phyloP scores from a whole-genome alignment of 2,113 vertebrate genomes.

The Tetrao urogallus region DNA sequence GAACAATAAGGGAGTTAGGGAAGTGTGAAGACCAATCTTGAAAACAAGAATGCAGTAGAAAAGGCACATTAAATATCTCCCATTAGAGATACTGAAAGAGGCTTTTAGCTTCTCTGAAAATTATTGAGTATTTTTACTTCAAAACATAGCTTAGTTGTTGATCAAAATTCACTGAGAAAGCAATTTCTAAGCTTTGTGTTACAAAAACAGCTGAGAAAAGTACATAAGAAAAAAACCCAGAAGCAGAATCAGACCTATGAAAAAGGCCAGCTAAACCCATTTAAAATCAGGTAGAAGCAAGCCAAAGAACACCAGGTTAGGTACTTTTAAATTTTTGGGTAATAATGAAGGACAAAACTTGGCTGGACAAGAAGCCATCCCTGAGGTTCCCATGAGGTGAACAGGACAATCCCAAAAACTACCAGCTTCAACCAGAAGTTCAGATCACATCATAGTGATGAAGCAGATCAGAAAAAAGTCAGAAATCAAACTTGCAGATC shows the following conservation, averaged over 20 bases:
- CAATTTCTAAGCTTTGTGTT: background rate
- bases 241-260: background rate
- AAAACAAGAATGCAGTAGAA: background rate
- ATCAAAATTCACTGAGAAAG: background rate
- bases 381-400: fast-evolving
- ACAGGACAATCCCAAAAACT: fast-evolving
- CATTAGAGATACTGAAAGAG: background rate
- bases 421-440: background rate
- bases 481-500: background rate
- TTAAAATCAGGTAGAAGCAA: background rate
- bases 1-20: background rate
- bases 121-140: background rate
- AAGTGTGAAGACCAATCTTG: background rate
- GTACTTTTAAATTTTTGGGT: background rate
- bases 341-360: background rate
- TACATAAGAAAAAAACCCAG: background rate
- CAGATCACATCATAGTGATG: fast-evolving
- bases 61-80: background rate
- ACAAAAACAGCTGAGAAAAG: background rate
- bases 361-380: background rate
- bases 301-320: fast-evolving
- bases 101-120: background rate
- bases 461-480: background rate
- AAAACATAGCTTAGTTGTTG: background rate
- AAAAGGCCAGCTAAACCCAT: background rate